phyloP scores from a whole-genome alignment of 2,113 vertebrate species.

The Glaucidium brasilianum region DNA sequence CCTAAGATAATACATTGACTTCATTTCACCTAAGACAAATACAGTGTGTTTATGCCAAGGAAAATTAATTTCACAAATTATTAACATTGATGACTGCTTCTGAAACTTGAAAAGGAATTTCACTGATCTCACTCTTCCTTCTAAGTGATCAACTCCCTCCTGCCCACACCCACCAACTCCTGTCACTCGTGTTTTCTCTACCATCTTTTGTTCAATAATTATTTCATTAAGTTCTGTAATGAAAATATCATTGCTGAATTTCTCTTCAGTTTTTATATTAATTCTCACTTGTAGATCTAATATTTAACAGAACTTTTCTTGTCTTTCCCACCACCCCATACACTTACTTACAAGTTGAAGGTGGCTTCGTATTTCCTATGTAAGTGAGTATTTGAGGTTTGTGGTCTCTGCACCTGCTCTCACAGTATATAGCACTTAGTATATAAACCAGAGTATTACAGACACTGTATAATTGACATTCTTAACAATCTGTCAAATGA shows the following conservation, averaged over 20 bases:
- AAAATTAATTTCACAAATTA: background rate
- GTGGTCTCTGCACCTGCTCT: background rate
- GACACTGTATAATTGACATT: background rate
- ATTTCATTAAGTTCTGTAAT: background rate
- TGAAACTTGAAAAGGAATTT: background rate
- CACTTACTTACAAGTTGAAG: background rate
- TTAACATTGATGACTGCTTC: background rate
- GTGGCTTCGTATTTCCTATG: background rate
- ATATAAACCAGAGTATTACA: background rate
- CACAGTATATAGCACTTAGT: background rate
- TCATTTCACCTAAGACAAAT: background rate
- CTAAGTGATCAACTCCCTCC: background rate
- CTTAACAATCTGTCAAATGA: background rate
- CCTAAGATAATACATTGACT: background rate
- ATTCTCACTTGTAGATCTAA: background rate
- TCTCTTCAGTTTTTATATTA: background rate
- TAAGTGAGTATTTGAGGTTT: background rate
- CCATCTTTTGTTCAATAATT: background rate
- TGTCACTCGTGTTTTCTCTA: background rate
- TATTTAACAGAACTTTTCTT: background rate
- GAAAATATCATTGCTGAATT: background rate
- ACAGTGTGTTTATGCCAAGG: background rate
- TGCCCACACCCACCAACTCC: background rate
- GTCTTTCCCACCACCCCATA: background rate
- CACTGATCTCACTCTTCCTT: background rate